Evolutionary conservation across 2,797 vertebrate genomes (phyloP).

Genomic region (Clarias laeviceps): DNA sequence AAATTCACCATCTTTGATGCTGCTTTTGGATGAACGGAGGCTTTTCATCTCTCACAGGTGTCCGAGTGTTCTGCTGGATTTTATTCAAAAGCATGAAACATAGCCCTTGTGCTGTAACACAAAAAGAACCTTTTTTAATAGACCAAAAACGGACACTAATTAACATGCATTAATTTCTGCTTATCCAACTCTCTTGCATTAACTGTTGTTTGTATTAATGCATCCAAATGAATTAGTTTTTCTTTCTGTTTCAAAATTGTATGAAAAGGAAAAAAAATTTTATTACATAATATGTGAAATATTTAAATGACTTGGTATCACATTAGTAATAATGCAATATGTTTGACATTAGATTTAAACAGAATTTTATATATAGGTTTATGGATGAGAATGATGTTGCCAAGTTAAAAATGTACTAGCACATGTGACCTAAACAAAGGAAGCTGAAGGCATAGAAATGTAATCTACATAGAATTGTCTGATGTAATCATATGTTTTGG

Average conservation of each 20-base stretch:
- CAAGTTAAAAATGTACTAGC: neutral
- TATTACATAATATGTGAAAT: neutral
- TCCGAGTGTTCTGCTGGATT: constrained; percentile 5
- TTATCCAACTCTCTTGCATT: neutral
- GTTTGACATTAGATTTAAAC: neutral
- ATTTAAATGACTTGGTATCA: neutral
- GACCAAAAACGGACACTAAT: neutral
- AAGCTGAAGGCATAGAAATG: neutral
- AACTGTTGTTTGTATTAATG: neutral
- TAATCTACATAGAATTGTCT: neutral
- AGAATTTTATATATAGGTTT: neutral
- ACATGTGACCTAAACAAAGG: neutral
- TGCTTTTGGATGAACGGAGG: neutral
- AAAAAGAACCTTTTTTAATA: constrained; percentile 2
- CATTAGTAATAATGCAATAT: neutral
- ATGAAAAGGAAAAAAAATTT: no score
- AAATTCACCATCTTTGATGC: constrained; percentile 27
- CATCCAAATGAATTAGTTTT: neutral
- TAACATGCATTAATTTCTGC: neutral
- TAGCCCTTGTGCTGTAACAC: neutral
- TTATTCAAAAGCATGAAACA: constrained; percentile 8
- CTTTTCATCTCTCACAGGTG: constrained; percentile 44
- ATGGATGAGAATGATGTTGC: neutral
- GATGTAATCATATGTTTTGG: neutral
- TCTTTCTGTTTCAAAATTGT: neutral